Base-by-base conservation (phyloP, 2,797 vertebrate genomes). In the Centroberyx gerrardi region DNA sequence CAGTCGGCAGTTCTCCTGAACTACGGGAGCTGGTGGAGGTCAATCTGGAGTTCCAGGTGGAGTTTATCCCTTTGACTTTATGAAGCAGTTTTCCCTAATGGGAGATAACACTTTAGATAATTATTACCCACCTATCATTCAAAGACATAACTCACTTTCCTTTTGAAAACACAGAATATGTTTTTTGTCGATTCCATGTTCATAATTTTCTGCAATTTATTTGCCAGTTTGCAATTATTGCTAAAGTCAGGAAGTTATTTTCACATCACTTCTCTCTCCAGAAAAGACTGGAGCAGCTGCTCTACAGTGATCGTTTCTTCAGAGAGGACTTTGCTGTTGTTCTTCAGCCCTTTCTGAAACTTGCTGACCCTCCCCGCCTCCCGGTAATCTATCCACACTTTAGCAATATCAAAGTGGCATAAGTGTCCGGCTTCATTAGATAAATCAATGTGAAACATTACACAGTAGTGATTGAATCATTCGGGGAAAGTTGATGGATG, bases 41-140 rank as follows among this genome's bases (percentile, higher is more conserved):
- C 70, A 96, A 96, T 83, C 76, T 93, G 38, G 93, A 94, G 78
- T 96, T 94, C 78, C 95, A 96, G 95, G 95, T 96, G 12, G 28
- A 18, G n/a, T 22, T 72, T 36, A 0, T 38, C 28, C 12, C 8
- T 66, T 29, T 58, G 18, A 7, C 0, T 71, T 60, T 62, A 18
- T 58, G 6, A 2, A 14, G 7, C 14, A 38, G 28, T 22, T 22
- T 22, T 22, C 22, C 0, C 60, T 65, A 4, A 14, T 56, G 3
- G 9, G 12, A 40, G 31, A 53, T 10, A 7, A n/a, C 27, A 59
- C 8, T 49, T 53, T 7, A 15, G 58, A 64, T 46, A 0, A 29
- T 15, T 5, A 22, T 59, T 18, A 18, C 28, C 10, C 29, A 36
- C 33, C 8, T 36, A 36, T 36, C 33, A 6, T 36, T 36, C 33